Evolutionary conservation across 2,888 invertebrate genomes (phyloP), one percentile per base, ranked within the genome.

Genomic region (Mayetiola destructor): DNA sequence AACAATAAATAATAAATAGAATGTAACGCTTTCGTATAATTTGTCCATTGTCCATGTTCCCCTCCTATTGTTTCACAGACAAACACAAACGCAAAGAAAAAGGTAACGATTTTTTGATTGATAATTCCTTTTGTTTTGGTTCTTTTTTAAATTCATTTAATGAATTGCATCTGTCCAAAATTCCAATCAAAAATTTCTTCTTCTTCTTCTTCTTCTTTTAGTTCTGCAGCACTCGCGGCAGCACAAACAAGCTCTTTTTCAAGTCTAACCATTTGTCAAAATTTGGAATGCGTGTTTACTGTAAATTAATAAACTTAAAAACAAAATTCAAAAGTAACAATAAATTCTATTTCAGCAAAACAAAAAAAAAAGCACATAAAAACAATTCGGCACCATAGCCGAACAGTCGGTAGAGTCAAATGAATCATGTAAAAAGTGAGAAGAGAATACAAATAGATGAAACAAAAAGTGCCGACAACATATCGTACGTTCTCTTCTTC

Each of bases 1-100:
- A 48, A 23, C 48, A 27, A 48, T 48, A 48, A 48, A 48, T 48
- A 27, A 48, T 48, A 48, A 48, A 48, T 48, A 48, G 27, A 48
- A 27, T 48, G 23, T 48, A 48, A 48, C 48, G 48, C 48, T 27
- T 27, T 48, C 48, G 16, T 48, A 27, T 27, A 27, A 9, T n/a
- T 16, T 12, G 32, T 32, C 12, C n/a, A 9, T 32, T 32, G 32
- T 48, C 27, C n/a, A 27, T 48, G n/a, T n/a, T n/a, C n/a, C n/a
- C n/a, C n/a, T n/a, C n/a, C n/a, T n/a, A n/a, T n/a, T n/a, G n/a
- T n/a, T n/a, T n/a, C n/a, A n/a, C n/a, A n/a, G n/a, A n/a, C n/a
- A n/a, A n/a, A n/a, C n/a, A n/a, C n/a, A n/a, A n/a, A n/a, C n/a
- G n/a, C n/a, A n/a, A n/a, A n/a, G n/a, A n/a, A n/a, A n/a, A n/a